Evolutionary conservation across 2,113 vertebrate genomes (phyloP).

Genomic region (Esox niger): DNA sequence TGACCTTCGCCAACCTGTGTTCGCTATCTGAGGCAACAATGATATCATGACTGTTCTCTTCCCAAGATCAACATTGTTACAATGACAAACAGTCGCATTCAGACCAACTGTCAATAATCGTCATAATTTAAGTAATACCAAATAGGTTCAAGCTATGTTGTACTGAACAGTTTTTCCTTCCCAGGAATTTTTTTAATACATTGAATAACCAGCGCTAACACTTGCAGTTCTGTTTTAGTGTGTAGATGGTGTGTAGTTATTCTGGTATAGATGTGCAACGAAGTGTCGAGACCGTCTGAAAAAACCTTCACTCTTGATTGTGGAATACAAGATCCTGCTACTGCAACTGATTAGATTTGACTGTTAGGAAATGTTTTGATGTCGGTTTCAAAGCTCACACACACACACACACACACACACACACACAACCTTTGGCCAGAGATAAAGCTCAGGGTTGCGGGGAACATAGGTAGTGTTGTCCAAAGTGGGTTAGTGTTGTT

Average conservation of each 20-base stretch:
- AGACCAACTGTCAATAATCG: too few relatives aligned
- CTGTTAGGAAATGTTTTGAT: neutral
- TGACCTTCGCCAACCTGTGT: slow-evolving; percentile 19
- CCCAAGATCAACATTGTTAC: too few relatives aligned
- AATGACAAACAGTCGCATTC: too few relatives aligned
- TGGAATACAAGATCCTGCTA: neutral
- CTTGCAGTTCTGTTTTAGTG: neutral
- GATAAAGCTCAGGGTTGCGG: neutral
- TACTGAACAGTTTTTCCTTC: too few relatives aligned
- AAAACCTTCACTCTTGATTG: neutral
- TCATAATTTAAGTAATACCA: too few relatives aligned
- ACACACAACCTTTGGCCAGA: too few relatives aligned
- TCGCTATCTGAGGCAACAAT: slow-evolving; percentile 19
- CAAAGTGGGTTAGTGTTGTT: neutral
- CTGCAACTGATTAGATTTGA: slow-evolving; percentile 11
- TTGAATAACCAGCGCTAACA: too few relatives aligned
- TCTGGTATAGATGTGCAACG: neutral
- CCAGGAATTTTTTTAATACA: too few relatives aligned
- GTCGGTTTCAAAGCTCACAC: neutral
- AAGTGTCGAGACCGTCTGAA: neutral
- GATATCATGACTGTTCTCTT: neutral
- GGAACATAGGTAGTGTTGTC: neutral
- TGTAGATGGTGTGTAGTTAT: neutral
- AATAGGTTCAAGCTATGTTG: too few relatives aligned
- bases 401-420: too few relatives aligned